Evolutionary conservation across 2,113 vertebrate species (phyloP), one percentile per base, ranked within the genome.

Genomic region (Brachyistius frenatus): DNA sequence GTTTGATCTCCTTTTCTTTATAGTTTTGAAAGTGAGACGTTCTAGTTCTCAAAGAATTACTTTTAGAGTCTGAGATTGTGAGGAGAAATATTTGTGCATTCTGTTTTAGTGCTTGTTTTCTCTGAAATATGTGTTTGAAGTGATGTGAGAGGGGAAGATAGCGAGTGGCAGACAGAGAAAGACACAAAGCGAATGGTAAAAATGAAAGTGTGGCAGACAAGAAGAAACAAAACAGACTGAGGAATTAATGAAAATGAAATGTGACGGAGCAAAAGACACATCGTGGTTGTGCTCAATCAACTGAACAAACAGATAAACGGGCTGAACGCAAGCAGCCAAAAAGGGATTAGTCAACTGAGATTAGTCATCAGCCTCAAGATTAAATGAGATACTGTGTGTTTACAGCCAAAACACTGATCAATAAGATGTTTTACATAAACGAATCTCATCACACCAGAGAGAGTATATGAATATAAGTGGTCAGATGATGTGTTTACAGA

Each of bases 161-260:
- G 31, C 4, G 15, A 72, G 70, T 64, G 56, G 74, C 68, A 68
- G 81, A 67, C 46, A 11, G 46, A 50, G 55, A 70, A 62, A 60
- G 50, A 6, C 0, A 36, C 9, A 14, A 66, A 76, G 75, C 55
- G 37, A 66, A 56, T 35, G 13, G 14, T 8, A 66, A 67, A 87
- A 74, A 67, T 69, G 44, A 69, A 81, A 70, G 55, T 4, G 2
- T 57, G 67, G 46, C 32, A 11, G 23, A 78, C 52, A 79, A 69
- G 74, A 69, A 81, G 46, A 36, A 33, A 60, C 49, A 63, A 11
- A 70, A 73, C 30, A 72, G 53, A 53, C 35, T 1, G 16, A 73
- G 36, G 68, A 68, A 71, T 76, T 70, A 76, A 83, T 76, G 58
- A 65, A 77, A 78, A 72, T 57, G 23, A 83, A 85, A 85, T 72